Conservation (phyloP, 2,888 invertebrate species). For the Diarsia dahlii region DNA sequence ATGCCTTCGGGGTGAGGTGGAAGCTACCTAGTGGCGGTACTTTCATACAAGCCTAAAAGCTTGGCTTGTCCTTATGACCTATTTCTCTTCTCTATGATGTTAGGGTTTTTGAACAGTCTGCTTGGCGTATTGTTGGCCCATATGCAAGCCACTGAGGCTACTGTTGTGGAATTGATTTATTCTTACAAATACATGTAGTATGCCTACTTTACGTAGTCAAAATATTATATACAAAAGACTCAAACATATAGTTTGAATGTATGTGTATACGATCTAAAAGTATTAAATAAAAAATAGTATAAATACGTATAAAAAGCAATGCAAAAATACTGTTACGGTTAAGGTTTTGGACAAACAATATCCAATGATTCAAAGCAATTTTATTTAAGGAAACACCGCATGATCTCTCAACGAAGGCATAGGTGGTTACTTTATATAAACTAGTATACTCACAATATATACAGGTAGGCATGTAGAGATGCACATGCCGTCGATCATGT, state of each 20-base stretch:
- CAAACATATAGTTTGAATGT: slow-evolving; percentile 7
- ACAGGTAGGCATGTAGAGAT: slow-evolving; percentile 73
- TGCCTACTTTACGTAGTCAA: background rate
- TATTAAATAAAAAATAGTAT: slow-evolving; percentile 12
- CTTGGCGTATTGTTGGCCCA: too few relatives aligned
- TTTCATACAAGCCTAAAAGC: background rate
- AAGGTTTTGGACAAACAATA: slow-evolving; percentile 5
- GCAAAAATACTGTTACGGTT: slow-evolving; percentile 16
- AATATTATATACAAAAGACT: slow-evolving; percentile 18
- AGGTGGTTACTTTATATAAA: slow-evolving; percentile 64
- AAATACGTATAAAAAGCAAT: slow-evolving; percentile 34
- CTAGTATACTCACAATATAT: slow-evolving; percentile 73
- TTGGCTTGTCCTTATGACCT: background rate
- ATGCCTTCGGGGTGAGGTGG: slow-evolving; percentile 57
- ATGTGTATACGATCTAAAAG: slow-evolving; percentile 43
- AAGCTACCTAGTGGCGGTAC: slow-evolving; percentile 27
- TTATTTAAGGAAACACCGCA: slow-evolving; percentile 36
- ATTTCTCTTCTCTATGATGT: background rate
- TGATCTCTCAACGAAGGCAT: slow-evolving; percentile 62
- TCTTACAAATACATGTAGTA: background rate
- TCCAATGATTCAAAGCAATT: slow-evolving; percentile 1
- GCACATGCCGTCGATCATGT: slow-evolving; percentile 70
- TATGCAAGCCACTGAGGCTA: slow-evolving; percentile 3
- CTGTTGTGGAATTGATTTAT: slow-evolving; percentile 8
- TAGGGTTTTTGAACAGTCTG: too few relatives aligned